A percentile compares a stretch with the other conserved stretches of the same genome.
Evolutionary conservation across 1,140 invertebrate species (phyloP).

Genomic region (Dendroctonus valens): DNA sequence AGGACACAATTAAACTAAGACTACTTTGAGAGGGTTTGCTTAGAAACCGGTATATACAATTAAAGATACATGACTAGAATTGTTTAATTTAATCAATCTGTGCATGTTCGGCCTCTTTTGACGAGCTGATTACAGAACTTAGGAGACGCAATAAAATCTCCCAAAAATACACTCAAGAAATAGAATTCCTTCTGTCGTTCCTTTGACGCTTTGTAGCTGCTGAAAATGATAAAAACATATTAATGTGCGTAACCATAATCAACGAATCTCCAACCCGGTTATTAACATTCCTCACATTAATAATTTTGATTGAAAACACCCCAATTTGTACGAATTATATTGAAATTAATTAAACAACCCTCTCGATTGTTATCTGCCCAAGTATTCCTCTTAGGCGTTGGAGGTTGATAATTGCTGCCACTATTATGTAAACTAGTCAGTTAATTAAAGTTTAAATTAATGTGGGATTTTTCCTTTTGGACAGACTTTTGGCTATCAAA

Average conservation of each 20-base stretch:
- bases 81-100: slow-evolving; percentile 36
- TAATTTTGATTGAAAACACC: slow-evolving; percentile 1
- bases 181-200: slow-evolving; percentile 75
- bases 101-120: slow-evolving; percentile 62
- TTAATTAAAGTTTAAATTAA: neutral
- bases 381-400: slow-evolving; percentile 6
- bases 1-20: too few species aligned
- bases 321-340: slow-evolving; percentile 20
- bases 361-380: slow-evolving; percentile 14
- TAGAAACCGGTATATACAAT: too few species aligned
- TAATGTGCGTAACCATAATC: neutral
- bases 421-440: slow-evolving; percentile 12
- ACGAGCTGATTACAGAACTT: slow-evolving; percentile 73
- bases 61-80: too few species aligned
- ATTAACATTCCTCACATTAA: too few species aligned
- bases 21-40: too few species aligned
- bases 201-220: slow-evolving; percentile 71
- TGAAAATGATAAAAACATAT: slow-evolving; percentile 53
- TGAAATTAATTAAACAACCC: slow-evolving; percentile 14
- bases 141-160: slow-evolving; percentile 75
- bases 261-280: too few species aligned
- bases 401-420: slow-evolving; percentile 6
- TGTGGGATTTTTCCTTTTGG: too few species aligned
- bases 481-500: too few species aligned
- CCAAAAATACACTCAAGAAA: slow-evolving; percentile 77